Conservation (phyloP, 2,113 vertebrate species). For the Cervus canadensis region DNA sequence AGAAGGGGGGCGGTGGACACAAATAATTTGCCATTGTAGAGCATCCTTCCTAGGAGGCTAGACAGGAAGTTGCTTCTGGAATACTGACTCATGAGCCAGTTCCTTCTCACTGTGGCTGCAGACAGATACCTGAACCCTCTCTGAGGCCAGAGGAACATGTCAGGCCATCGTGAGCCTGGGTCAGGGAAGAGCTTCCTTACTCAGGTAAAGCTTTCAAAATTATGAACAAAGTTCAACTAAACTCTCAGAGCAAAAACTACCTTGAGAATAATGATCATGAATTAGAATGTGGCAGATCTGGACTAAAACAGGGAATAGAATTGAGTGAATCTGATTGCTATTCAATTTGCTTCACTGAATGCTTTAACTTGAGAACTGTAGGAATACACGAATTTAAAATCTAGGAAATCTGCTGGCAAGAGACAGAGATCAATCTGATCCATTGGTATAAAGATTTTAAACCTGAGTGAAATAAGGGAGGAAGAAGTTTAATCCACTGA, state of each 20-base stretch:
- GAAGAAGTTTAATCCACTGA: not conserved
- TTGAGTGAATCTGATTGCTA: not conserved
- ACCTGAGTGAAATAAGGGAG: not conserved
- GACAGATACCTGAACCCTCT: not conserved
- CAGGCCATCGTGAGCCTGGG: not conserved
- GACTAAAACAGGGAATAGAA: not conserved
- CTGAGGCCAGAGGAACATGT: not conserved
- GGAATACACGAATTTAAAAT: not conserved
- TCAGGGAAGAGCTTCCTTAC: not conserved
- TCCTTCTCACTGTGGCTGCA: not conserved
- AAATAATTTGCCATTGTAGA: not conserved
- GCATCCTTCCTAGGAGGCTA: not conserved
- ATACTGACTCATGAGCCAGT: not conserved
- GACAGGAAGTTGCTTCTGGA: not conserved
- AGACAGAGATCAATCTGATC: not conserved
- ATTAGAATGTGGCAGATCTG: not conserved
- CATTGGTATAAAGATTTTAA: not conserved
- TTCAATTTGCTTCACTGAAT: not conserved
- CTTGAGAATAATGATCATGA: not conserved
- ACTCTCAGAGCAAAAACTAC: not conserved
- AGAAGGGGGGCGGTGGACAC: not conserved
- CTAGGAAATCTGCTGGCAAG: not conserved
- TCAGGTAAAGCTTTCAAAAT: not conserved
- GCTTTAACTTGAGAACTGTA: not conserved
- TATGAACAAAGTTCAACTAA: not conserved